These are phyloP conservation scores for Caenorhabditis zanzibari DNA, from an alignment of 2,888 invertebrate genomes.

Conservation along the genomic window DNA sequence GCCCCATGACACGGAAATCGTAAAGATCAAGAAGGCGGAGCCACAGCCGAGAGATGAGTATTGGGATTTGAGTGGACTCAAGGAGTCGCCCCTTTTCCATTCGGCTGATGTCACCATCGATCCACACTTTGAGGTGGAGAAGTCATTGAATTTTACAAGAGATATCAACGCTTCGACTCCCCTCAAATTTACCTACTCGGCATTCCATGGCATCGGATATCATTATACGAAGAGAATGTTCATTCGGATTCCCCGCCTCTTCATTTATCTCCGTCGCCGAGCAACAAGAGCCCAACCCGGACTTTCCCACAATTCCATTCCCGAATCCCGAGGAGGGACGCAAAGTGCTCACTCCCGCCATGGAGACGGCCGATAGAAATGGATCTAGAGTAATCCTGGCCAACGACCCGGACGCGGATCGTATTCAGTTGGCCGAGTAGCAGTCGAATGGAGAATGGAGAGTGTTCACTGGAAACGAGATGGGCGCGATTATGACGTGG, in stretches of 20 bases:
- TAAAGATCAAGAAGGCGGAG: conserved; percentile 89
- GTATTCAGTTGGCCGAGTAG: conserved; percentile 94
- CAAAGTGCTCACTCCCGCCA: conserved; percentile 87
- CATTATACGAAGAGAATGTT: conserved; percentile 90
- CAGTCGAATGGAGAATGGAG: conserved; percentile 89
- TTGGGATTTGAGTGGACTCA: conserved; percentile 88
- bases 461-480: conserved; percentile 95
- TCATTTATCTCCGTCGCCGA: conserved; percentile 84
- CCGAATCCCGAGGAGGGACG: conserved; percentile 98
- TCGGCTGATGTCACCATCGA: conserved; percentile 85
- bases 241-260: conserved; percentile 87
- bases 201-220: conserved; percentile 98
- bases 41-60: conserved; percentile 89
- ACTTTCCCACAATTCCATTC: conserved; percentile 96
- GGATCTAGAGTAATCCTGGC: conserved; percentile 91
- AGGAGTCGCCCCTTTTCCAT: conserved; percentile 86
- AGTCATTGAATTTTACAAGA: conserved; percentile 73
- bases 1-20: conserved; percentile 93
- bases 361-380: conserved; percentile 89
- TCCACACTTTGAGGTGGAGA: conserved; percentile 87
- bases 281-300: conserved; percentile 93
- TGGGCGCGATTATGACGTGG: conserved; percentile 95
- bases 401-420: conserved; percentile 98
- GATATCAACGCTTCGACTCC: conserved; percentile 82
- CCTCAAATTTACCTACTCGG: conserved; percentile 91